Evolutionary conservation across 2,888 invertebrate species (phyloP), one percentile per base, ranked within the genome.

Genomic region (Drosophila tanythrix): DNA sequence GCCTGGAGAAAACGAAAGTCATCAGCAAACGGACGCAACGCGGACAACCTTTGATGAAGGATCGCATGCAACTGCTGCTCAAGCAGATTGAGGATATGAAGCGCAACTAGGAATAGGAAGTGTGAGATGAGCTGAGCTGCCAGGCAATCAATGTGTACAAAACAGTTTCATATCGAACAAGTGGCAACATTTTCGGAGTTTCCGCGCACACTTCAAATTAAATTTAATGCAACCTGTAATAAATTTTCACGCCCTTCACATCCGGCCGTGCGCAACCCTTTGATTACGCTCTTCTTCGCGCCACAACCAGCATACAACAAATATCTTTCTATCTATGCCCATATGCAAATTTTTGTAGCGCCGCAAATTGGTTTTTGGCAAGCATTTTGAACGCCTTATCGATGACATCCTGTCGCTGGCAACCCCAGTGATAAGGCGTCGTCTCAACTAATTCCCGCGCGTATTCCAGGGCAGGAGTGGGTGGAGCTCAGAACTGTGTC

Each of bases 11-110:
- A 68, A 96, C 94, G 74, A 97, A 96, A 92, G 95, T 95, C 76
- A 93, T 97, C 50, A 96, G 95, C 56, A 96, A 96, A 90, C 96
- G 95, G 90, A 98, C 96, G 0, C 96, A 95, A 83, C 96, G 95
- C 85, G 98, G 98, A 0, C 98, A 98, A 90, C 98, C 98, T 0
- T 93, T 97, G 2, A 97, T 98, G 97, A 96, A 96, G 69, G 96
- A 96, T 62, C 94, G 97, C 81, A 94, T 98, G 90, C 96, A 97
- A 92, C 92, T 97, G 89, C 93, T 98, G 61, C 93, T 97, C 21
- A 96, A 97, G 88, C 96, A 96, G 93, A 96, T 97, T 81, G 95
- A 96, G 92, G 94, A 94, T 72, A 89, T 89, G 86, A 93, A 87
- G 83, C 81, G 82, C 5, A 67, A 57, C 21, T 89, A 55, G 70